These are phyloP conservation scores for Hapalemur alaotrensis DNA, from an alignment of 2,797 vertebrate species.

Conservation along the genomic window DNA sequence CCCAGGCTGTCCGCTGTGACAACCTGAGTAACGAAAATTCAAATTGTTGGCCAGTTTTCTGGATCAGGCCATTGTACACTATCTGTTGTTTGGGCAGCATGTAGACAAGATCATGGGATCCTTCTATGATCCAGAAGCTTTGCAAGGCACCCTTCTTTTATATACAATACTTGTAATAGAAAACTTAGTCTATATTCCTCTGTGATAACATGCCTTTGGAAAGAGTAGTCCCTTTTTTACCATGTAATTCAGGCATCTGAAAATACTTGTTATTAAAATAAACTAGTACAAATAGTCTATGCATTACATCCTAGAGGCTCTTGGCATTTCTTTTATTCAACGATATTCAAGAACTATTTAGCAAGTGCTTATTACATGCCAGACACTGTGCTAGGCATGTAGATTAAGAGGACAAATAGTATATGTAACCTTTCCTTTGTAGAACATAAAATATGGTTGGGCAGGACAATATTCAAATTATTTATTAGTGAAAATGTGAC, in stretches of 20 bases:
- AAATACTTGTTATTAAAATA: conserved; percentile 39
- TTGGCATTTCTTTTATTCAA: not conserved
- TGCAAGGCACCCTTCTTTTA: not conserved
- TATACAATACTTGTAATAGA: not conserved
- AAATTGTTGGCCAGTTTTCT: not conserved
- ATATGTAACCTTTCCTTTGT: not conserved
- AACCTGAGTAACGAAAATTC: not conserved
- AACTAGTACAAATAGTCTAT: not conserved
- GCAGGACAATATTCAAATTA: not conserved
- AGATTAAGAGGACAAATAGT: conserved; percentile 15
- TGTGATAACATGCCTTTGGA: not conserved
- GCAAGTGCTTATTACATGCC: not conserved
- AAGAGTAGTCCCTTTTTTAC: not conserved
- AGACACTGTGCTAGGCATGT: not conserved
- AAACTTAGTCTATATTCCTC: not conserved
- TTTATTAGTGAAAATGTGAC: conserved; percentile 13
- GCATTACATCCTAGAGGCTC: not conserved
- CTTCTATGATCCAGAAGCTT: not conserved
- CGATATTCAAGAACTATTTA: not conserved
- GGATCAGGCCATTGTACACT: not conserved
- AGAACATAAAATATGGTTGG: conserved; percentile 22
- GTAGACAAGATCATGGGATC: not conserved
- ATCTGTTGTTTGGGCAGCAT: not conserved
- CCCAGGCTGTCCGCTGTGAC: not conserved
- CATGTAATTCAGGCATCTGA: not conserved